Evolutionary conservation across 2,113 vertebrate genomes (phyloP).

Genomic region (Geococcyx californianus): DNA sequence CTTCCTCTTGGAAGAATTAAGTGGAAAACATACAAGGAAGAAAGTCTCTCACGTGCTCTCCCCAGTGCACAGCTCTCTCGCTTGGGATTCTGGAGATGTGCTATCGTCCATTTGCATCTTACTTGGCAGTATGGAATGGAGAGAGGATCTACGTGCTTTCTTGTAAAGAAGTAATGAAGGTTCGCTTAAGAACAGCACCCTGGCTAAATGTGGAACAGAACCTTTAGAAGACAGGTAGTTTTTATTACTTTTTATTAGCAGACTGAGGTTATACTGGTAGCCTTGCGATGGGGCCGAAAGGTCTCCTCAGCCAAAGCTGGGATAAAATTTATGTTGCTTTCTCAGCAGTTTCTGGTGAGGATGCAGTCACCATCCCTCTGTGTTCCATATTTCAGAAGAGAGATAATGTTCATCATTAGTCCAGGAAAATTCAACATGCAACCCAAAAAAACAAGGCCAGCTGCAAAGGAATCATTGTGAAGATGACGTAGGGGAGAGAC

Average conservation of each 20-base stretch:
- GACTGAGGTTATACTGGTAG: neutral
- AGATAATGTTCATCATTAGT: neutral
- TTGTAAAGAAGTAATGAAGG: neutral
- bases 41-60: neutral
- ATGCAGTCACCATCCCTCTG: neutral
- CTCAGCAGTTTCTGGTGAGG: neutral
- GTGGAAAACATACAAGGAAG: neutral
- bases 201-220: neutral
- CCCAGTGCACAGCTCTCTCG: neutral
- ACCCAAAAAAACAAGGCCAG: neutral
- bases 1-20: neutral
- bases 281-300: neutral
- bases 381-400: neutral
- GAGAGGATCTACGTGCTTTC: fast-evolving
- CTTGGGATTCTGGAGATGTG: fast-evolving
- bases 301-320: neutral
- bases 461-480: neutral
- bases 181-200: neutral
- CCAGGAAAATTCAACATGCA: neutral
- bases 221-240: neutral
- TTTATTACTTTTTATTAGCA: neutral
- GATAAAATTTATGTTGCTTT: neutral
- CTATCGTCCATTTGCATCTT: neutral
- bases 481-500: neutral
- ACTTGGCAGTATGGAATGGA: neutral